Evolutionary conservation across 2,113 vertebrate species (phyloP), one percentile per base, ranked within the genome.

Genomic region (Hypocryptadius cinnamomeus): DNA sequence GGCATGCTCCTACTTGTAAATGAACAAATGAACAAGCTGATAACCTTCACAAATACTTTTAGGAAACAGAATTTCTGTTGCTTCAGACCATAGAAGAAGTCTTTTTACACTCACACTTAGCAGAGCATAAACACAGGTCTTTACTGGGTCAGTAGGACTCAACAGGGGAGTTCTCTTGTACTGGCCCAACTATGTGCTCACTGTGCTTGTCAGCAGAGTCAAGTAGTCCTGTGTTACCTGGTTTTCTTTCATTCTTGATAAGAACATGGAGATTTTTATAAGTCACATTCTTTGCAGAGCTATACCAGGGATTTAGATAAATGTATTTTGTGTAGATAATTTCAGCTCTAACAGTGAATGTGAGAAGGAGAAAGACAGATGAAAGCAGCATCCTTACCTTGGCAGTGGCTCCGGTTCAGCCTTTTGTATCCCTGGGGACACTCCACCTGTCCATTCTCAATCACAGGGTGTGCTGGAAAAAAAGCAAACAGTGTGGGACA

Each of bases 391-490:
- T 80, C 54, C 98, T 98, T 98, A 99, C 99, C 99, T 98, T 99
- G 98, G 97, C 99, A 99, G 89, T 99, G 98, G 90, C 98, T 99
- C 64, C 92, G 73, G 91, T 99, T 99, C 97, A 99, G 92, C 60
- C 97, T 98, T 96, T 98, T 99, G 93, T 98, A 99, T 23, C 99
- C 99, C 82, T 98, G 98, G 70, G 98, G 97, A 97, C 99, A 99
- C 88, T 99, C 98, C 93, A 99, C 97, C 87, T 98, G 98, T 89
- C 98, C 98, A 42, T 99, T 98, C 69, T 98, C 98, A 87, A 98
- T 98, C 96, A 99, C 97, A 4, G 98, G 98, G 56, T 97, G 98
- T 33, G 98, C 99, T 99, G 95, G 84, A 79, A 92, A 37, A 79
- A 57, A 89, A 97, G 53, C 39, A 95, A 91, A 93, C 27, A 83